Evolutionary conservation across 1,140 invertebrate species (phyloP), one percentile per base, ranked within the genome.

Genomic region (Helicoverpa armigera): DNA sequence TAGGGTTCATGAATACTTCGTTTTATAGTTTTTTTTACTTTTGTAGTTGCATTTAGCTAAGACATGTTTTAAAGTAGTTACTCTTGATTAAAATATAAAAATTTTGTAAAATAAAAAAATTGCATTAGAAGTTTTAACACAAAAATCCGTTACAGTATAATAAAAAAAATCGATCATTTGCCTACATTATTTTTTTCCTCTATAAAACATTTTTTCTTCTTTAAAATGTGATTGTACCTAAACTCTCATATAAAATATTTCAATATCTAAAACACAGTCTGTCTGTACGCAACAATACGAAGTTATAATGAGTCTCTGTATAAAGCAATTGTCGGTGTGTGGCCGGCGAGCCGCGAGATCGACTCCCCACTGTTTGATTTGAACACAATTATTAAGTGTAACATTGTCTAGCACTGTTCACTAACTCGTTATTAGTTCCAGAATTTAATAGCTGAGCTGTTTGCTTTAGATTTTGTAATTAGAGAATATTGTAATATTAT

Each of bases 281-380:
- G 65, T 69, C 77, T 29, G 70, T 79, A 81, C 58, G 81, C 43
- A 51, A 67, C 69, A 63, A 61, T 61, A 61, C 74, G 43, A 83
- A 86, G 82, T 86, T 87, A 63, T 85, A 86, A 87, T 83, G 82
- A 72, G 84, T 54, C 51, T 16, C 61, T 83, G 79, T 82, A 79
- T 84, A 85, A 84, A 83, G 69, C 81, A 84, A 87, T 87, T 87
- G 86, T 79, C 73, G 50, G 60, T 16, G 77, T 74, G 50, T 18
- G 72, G 79, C 63, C 56, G 35, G 72, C 80, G 50, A 29, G 50
- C 23, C 72, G n/a, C 53, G 74, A 58, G 76, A 84, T 87, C 73
- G 83, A 83, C 83, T 83, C 76, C 77, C 35, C 35, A 56, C 82
- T 85, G 83, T 88, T 85, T 88, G 85, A 88, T 85, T 86, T 84